phyloP scores from a whole-genome alignment of 2,888 invertebrate genomes.

The Sesia apiformis region DNA sequence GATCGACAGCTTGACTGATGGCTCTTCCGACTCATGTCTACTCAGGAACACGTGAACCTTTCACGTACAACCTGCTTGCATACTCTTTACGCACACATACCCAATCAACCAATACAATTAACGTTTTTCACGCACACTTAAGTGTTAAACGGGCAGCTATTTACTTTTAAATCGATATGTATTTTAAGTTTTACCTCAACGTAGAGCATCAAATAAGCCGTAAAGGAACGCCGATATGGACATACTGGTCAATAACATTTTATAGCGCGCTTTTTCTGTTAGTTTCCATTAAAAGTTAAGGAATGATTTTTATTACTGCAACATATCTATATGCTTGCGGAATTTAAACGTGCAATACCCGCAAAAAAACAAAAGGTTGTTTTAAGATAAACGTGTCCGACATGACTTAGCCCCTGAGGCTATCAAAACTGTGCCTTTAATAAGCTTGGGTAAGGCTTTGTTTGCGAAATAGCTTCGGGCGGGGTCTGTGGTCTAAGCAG shows the following conservation, averaged over 20 bases:
- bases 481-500: neutral
- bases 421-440: neutral
- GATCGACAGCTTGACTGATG: neutral
- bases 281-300: neutral
- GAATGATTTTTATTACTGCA: neutral
- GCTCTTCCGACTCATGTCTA: neutral
- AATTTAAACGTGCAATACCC: neutral
- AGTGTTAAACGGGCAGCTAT: neutral
- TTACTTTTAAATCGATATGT: too few relatives aligned
- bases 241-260: neutral
- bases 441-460: conserved; percentile 1
- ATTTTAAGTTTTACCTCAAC: too few relatives aligned
- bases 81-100: neutral
- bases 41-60: neutral
- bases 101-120: neutral
- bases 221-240: neutral
- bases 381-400: neutral
- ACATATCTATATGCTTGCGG: neutral
- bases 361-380: neutral
- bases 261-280: neutral
- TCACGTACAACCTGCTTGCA: neutral
- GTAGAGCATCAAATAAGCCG: neutral
- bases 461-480: conserved; percentile 9
- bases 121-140: neutral
- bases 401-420: neutral